Evolutionary conservation across 1,140 invertebrate species (phyloP).

Genomic region (Scaptomyza graminum): DNA sequence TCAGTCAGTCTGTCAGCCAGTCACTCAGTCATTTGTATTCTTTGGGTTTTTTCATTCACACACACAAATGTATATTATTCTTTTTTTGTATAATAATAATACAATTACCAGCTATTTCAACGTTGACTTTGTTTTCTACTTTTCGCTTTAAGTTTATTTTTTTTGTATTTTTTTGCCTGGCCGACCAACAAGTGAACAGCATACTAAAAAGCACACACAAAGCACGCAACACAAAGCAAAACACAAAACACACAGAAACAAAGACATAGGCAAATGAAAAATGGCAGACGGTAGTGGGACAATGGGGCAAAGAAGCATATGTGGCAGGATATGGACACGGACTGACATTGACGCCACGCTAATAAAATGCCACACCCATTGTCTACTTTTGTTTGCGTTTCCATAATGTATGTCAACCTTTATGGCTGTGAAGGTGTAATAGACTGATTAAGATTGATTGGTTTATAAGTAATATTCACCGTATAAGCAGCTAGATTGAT

Average conservation of each 20-base stretch:
- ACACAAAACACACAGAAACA: constrained; percentile 17
- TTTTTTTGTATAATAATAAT: constrained; percentile 65
- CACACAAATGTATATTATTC: constrained; percentile 14
- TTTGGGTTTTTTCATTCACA: constrained; percentile 6
- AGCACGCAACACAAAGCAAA: constrained; percentile 42
- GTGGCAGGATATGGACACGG: constrained; percentile 44
- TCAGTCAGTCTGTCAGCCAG: constrained; percentile 11
- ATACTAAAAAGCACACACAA: constrained; percentile 56
- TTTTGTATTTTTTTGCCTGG: constrained; percentile 7
- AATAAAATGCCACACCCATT: constrained; percentile 35
- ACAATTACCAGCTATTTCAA: constrained; percentile 71
- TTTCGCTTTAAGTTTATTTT: constrained; percentile 24
- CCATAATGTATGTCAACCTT: constrained; percentile 15
- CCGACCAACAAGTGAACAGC: constrained; percentile 40
- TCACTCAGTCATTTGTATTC: constrained; percentile 11
- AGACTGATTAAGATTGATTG: constrained; percentile 5
- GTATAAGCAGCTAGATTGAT: background rate
- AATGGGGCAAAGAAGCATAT: constrained; percentile 8
- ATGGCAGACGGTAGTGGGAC: background rate
- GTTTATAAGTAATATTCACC: background rate
- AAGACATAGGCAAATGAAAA: background rate
- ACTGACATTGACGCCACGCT: constrained; percentile 36
- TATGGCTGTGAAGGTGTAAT: constrained; percentile 11
- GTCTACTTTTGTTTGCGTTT: constrained; percentile 41
- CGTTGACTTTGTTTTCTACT: constrained; percentile 37